Percentiles rank a stretch among this genome's conserved stretches.
Evolutionary conservation across 2,797 vertebrate genomes (phyloP).

Genomic region (Pangasius larnaudii): DNA sequence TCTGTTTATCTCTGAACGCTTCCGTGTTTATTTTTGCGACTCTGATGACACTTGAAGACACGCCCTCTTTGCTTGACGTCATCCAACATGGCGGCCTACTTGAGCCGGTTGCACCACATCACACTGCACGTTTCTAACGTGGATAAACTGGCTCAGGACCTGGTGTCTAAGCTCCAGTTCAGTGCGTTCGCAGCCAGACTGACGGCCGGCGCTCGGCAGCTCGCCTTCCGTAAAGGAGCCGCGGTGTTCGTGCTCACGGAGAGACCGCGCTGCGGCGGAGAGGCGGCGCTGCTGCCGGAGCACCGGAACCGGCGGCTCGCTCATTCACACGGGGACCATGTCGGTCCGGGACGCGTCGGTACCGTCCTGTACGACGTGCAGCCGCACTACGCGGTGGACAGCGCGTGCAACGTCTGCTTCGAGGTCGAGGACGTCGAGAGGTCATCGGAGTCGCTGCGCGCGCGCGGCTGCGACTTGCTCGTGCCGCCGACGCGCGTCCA

Average conservation of each 20-base stretch:
- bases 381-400: conserved; percentile 72
- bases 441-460: conserved; percentile 72
- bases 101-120: conserved; percentile 84
- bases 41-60: conserved; percentile 17
- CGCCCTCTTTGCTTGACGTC: conserved; percentile 55
- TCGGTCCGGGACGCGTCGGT: background rate
- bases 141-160: conserved; percentile 75
- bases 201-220: conserved; percentile 74
- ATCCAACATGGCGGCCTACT: conserved; percentile 79
- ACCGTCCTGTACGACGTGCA: conserved; percentile 77
- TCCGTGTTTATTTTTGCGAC: background rate
- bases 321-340: background rate
- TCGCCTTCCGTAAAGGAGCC: conserved; percentile 81
- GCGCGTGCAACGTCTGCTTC: conserved; percentile 89
- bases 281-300: accelerated
- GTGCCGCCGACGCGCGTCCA: conserved; percentile 80
- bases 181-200: conserved; percentile 78
- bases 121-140: conserved; percentile 82
- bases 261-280: conserved; percentile 39
- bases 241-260: conserved; percentile 87
- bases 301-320: background rate
- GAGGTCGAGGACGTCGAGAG: conserved; percentile 82
- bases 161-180: conserved; percentile 83
- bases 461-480: conserved; percentile 77
- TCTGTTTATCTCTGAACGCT: background rate